Percentiles rank a stretch among this genome's conserved stretches.
These are phyloP conservation scores for Connochaetes taurinus DNA, from an alignment of 2,113 vertebrate species.

Conservation along the genomic window DNA sequence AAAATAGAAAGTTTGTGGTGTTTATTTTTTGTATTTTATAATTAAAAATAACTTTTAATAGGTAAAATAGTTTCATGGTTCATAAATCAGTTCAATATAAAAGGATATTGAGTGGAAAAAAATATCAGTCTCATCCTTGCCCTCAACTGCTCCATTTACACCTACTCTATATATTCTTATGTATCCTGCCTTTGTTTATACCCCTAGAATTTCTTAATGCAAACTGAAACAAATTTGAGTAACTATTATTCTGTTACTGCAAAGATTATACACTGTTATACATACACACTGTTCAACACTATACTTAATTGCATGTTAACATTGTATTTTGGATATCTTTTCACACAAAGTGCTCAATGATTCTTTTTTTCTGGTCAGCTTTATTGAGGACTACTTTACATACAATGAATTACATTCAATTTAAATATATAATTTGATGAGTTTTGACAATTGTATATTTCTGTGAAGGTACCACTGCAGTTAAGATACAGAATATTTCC, in stretches of 20 bases:
- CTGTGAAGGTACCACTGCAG: background rate
- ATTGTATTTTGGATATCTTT: background rate
- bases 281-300: background rate
- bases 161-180: background rate
- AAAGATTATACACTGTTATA: background rate
- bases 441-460: background rate
- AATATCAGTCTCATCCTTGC: background rate
- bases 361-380: background rate
- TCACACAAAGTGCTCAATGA: background rate
- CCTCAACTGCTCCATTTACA: background rate
- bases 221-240: slow-evolving; percentile 6
- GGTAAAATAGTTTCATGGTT: background rate
- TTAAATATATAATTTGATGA: slow-evolving; percentile 34
- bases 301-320: background rate
- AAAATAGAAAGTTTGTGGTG: background rate
- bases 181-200: background rate
- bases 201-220: slow-evolving; percentile 2
- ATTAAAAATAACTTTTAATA: slow-evolving; percentile 33
- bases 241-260: background rate
- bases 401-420: background rate
- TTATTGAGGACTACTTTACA: background rate
- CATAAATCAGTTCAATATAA: background rate
- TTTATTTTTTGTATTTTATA: background rate
- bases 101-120: background rate
- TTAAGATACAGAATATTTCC: background rate